phyloP scores from a whole-genome alignment of 2,888 invertebrate species.

The Julus scanicus region DNA sequence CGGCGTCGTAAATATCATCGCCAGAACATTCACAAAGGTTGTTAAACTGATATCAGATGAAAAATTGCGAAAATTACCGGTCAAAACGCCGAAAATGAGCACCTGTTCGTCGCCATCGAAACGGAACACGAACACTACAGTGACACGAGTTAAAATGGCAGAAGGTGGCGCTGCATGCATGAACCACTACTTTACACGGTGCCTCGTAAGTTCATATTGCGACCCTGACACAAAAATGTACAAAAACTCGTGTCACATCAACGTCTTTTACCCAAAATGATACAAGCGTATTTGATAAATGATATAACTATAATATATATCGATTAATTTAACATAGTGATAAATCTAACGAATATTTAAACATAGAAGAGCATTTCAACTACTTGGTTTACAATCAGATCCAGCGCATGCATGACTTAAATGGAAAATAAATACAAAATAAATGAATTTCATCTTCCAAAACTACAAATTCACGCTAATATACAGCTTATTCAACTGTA shows the following conservation, averaged over 20 bases:
- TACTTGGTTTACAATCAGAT: too few relatives aligned
- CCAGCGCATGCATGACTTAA: too few relatives aligned
- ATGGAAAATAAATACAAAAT: too few relatives aligned
- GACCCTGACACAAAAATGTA: not conserved
- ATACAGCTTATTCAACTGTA: too few relatives aligned
- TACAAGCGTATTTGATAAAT: too few relatives aligned
- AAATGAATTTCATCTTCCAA: too few relatives aligned
- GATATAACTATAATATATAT: too few relatives aligned
- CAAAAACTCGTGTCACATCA: not conserved
- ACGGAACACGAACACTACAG: not conserved
- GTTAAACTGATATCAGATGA: not conserved
- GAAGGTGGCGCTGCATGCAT: constrained; percentile 5
- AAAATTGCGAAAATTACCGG: not conserved
- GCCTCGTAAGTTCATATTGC: not conserved
- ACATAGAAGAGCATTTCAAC: too few relatives aligned
- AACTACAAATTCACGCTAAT: too few relatives aligned
- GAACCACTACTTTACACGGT: not conserved
- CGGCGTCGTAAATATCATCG: not conserved
- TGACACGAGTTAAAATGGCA: not conserved
- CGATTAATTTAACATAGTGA: too few relatives aligned
- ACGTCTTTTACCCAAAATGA: too few relatives aligned
- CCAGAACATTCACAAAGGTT: not conserved
- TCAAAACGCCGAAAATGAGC: not conserved
- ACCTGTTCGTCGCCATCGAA: not conserved
- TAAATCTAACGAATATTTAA: too few relatives aligned